Conservation (phyloP, 2,888 invertebrate species). For the Cinara cedri region DNA sequence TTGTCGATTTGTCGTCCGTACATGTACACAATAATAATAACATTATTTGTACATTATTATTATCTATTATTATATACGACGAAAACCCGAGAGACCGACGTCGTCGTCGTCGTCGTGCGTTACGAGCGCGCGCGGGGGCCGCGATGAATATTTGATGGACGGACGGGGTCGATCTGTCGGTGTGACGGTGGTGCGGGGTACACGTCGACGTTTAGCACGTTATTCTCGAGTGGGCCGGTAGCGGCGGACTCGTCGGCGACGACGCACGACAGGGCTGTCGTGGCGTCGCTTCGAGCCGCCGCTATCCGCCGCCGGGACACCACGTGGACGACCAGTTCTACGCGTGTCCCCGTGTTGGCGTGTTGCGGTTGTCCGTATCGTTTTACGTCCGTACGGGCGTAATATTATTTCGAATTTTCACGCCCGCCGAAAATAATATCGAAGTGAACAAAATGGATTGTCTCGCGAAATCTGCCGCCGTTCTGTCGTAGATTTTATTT, state of each 20-base stretch:
- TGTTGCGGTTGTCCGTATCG: constrained; percentile 1
- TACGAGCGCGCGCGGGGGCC: constrained; percentile 19
- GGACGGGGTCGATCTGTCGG: not conserved
- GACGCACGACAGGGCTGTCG: constrained; percentile 1
- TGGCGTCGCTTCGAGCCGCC: not conserved
- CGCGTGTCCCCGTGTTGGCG: constrained; percentile 15
- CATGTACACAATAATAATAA: not conserved
- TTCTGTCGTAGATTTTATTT: not conserved
- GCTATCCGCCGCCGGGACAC: constrained; percentile 11
- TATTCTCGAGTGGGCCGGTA: not conserved
- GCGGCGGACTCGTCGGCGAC: not conserved
- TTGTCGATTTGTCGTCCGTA: not conserved
- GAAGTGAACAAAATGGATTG: not conserved
- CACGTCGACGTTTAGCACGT: not conserved
- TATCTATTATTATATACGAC: not conserved
- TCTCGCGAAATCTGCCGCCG: not conserved
- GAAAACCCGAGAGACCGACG: constrained; percentile 4
- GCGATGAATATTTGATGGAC: constrained; percentile 30
- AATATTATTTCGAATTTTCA: not conserved
- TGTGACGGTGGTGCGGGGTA: not conserved
- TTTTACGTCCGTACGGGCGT: not conserved
- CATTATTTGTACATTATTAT: not conserved
- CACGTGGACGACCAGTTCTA: constrained; percentile 43
- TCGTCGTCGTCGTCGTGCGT: not conserved
- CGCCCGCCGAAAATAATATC: no score